These are phyloP conservation scores for Nothocercus julius DNA, from an alignment of 2,113 vertebrate genomes.

Conservation along the genomic window DNA sequence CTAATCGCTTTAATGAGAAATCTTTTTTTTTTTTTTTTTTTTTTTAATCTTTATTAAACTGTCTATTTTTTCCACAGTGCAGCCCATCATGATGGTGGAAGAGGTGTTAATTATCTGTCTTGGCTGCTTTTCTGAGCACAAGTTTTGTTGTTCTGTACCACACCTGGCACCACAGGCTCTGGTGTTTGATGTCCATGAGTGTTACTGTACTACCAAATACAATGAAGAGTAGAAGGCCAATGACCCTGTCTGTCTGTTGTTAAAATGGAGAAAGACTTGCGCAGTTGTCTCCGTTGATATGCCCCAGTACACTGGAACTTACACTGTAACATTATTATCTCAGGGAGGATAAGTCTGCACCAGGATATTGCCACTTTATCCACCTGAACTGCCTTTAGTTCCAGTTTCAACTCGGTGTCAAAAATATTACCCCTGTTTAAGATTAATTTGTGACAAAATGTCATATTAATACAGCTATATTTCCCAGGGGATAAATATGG, in stretches of 20 bases:
- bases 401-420: constrained; percentile 51
- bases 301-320: constrained; percentile 34
- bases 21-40: too few species aligned
- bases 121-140: not conserved
- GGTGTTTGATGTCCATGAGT: not conserved
- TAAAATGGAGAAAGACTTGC: constrained; percentile 57
- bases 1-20: constrained; percentile 34
- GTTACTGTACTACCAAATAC: not conserved
- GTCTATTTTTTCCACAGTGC: not conserved
- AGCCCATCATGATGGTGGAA: not conserved
- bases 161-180: not conserved
- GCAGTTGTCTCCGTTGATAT: not conserved
- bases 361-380: constrained; percentile 62
- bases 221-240: constrained; percentile 19
- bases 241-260: not conserved
- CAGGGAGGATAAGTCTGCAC: constrained; percentile 46
- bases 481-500: constrained; percentile 60
- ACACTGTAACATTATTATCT: constrained; percentile 49
- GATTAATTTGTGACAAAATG: constrained; percentile 71
- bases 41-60: not conserved
- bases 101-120: constrained; percentile 42
- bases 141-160: not conserved
- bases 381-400: constrained; percentile 61
- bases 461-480: constrained; percentile 72
- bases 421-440: constrained; percentile 62